Evolutionary conservation across 2,797 vertebrate genomes (phyloP).

Genomic region (Lates japonicus): DNA sequence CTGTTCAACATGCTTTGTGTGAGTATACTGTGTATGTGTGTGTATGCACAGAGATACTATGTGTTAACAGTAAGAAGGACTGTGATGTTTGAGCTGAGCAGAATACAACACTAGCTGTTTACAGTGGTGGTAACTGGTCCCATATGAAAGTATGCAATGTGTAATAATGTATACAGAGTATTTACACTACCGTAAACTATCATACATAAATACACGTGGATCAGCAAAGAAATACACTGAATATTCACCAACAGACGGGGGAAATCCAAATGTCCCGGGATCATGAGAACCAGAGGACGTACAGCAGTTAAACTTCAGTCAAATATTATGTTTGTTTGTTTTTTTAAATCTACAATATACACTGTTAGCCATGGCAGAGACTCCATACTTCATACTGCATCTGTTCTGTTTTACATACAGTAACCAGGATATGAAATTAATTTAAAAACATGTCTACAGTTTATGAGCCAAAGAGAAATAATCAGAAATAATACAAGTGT

Average conservation of each 20-base stretch:
- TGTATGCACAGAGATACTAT: neutral
- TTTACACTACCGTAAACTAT: constrained; percentile 37
- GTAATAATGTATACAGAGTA: constrained; percentile 16
- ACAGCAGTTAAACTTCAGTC: constrained; percentile 2
- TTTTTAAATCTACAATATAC: constrained; percentile 12
- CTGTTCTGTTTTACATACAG: constrained; percentile 2
- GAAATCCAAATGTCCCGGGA: neutral
- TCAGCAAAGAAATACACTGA: neutral
- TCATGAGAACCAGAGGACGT: neutral
- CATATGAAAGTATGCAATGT: constrained; percentile 34
- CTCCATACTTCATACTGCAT: neutral
- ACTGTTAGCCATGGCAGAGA: neutral
- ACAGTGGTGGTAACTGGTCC: constrained; percentile 14
- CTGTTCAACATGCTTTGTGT: constrained; percentile 13
- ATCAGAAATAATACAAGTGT: neutral
- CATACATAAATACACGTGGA: constrained; percentile 21
- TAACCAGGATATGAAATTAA: neutral
- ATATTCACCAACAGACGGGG: constrained; percentile 18
- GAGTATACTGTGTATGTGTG: neutral
- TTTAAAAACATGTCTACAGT: neutral
- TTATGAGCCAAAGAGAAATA: neutral
- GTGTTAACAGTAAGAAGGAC: neutral
- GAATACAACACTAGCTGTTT: constrained; percentile 3
- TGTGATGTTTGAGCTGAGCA: neutral
- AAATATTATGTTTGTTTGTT: neutral